A percentile compares a stretch with the other conserved stretches of the same genome.
These are phyloP conservation scores for Cryptocephalus moraei DNA, from an alignment of 2,888 invertebrate genomes.

Conservation along the genomic window DNA sequence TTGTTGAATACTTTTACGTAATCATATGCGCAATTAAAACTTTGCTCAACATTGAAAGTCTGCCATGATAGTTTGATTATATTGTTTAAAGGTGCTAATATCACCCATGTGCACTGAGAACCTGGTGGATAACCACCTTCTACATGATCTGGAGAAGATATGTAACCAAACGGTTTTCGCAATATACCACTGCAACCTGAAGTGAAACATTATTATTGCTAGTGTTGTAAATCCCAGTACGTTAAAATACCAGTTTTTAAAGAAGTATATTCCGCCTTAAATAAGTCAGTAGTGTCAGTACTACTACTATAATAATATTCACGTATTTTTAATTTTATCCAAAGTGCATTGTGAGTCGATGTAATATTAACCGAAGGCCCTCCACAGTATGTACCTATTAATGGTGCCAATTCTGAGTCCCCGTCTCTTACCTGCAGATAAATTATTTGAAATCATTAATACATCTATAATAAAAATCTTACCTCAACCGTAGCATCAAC, in stretches of 20 bases:
- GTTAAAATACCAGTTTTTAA: constrained; percentile 18
- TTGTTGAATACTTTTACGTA: constrained; percentile 53
- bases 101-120: constrained; percentile 61
- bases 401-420: constrained; percentile 49
- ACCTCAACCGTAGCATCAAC: background rate
- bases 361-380: constrained; percentile 46
- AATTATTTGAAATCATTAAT: constrained; percentile 3
- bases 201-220: background rate
- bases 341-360: constrained; percentile 65
- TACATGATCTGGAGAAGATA: constrained; percentile 51
- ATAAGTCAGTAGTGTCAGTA: background rate
- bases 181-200: constrained; percentile 30
- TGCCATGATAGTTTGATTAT: constrained; percentile 66
- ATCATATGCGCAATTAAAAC: constrained; percentile 50
- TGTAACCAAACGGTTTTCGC: constrained; percentile 42
- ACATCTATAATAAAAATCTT: too few relatives aligned
- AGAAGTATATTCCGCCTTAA: constrained; percentile 56
- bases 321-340: constrained; percentile 47
- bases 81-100: constrained; percentile 58
- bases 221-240: too few relatives aligned
- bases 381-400: constrained; percentile 61
- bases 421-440: constrained; percentile 61
- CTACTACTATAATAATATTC: background rate
- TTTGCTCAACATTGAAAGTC: constrained; percentile 55
- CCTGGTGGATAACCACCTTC: constrained; percentile 41